Evolutionary conservation across 2,797 vertebrate genomes (phyloP).

Genomic region (Mus minutoides): DNA sequence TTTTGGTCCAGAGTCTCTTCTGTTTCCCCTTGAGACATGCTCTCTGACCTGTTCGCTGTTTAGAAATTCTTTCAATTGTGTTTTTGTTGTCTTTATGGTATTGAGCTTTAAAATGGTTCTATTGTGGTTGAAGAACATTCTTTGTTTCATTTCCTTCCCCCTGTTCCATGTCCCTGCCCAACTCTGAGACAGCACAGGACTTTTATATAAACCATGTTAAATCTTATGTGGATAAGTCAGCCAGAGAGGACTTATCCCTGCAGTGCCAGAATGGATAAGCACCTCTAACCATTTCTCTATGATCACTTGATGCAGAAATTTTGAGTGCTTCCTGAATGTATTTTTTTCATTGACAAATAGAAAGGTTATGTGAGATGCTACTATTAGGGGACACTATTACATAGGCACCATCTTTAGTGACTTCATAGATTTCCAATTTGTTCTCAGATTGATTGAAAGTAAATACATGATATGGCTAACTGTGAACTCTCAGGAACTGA

Average conservation of each 20-base stretch:
- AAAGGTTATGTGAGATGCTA: not conserved
- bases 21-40: not conserved
- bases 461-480: not conserved
- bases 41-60: slow-evolving; percentile 1
- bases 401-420: not conserved
- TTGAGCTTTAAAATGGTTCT: not conserved
- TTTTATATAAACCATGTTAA: not conserved
- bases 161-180: not conserved
- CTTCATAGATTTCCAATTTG: not conserved
- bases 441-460: not conserved
- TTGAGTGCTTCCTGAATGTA: not conserved
- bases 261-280: not conserved
- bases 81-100: not conserved
- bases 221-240: not conserved
- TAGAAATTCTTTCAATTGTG: not conserved
- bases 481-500: not conserved
- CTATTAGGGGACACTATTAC: not conserved
- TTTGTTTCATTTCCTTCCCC: not conserved
- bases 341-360: not conserved
- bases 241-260: not conserved
- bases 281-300: no score
- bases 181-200: not conserved
- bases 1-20: not conserved
- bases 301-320: not conserved
- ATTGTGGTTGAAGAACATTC: not conserved